A percentile compares a stretch with the other conserved stretches of the same genome.
These are phyloP conservation scores for Eulimnadia texana DNA, from an alignment of 1,140 invertebrate genomes.

Conservation along the genomic window DNA sequence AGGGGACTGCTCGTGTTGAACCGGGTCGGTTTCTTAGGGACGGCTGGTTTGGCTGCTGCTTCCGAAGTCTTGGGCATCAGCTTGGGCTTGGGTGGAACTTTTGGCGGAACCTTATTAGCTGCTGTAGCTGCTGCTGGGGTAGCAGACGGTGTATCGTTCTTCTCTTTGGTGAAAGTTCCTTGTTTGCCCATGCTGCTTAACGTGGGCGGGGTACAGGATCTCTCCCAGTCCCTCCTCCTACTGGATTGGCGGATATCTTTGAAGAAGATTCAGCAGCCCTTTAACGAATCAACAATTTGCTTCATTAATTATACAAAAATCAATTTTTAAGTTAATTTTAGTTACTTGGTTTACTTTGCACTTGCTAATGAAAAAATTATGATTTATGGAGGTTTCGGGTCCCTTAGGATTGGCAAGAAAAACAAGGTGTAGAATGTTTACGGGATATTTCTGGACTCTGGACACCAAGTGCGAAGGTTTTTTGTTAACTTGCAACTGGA, in stretches of 20 bases:
- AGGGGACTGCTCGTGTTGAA: conserved; percentile 20
- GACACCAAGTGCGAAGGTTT: no score
- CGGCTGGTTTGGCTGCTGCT: conserved; percentile 20
- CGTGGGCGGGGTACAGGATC: conserved; percentile 23
- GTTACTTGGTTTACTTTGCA: no score
- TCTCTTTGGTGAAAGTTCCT: conserved; percentile 76
- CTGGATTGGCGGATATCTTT: not conserved
- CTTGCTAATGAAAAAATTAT: no score
- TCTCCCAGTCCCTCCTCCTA: not conserved
- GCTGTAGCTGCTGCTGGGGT: conserved; percentile 8
- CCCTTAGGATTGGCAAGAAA: no score
- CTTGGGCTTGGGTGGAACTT: conserved; percentile 19
- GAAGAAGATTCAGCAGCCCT: not conserved
- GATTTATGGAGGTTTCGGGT: no score
- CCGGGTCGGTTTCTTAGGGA: conserved; percentile 20
- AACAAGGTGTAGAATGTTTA: no score
- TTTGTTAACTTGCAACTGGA: no score
- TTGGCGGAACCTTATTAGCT: conserved; percentile 13
- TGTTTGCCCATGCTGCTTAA: conserved; percentile 46
- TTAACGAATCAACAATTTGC: not conserved
- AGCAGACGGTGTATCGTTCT: conserved; percentile 27
- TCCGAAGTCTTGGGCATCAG: not conserved
- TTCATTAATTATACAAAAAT: no score
- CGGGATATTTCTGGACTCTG: no score
- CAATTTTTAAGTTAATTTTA: no score